Percentiles rank a stretch among this genome's conserved stretches.
phyloP scores from a whole-genome alignment of 2,113 vertebrate species.

The Motacilla alba region DNA sequence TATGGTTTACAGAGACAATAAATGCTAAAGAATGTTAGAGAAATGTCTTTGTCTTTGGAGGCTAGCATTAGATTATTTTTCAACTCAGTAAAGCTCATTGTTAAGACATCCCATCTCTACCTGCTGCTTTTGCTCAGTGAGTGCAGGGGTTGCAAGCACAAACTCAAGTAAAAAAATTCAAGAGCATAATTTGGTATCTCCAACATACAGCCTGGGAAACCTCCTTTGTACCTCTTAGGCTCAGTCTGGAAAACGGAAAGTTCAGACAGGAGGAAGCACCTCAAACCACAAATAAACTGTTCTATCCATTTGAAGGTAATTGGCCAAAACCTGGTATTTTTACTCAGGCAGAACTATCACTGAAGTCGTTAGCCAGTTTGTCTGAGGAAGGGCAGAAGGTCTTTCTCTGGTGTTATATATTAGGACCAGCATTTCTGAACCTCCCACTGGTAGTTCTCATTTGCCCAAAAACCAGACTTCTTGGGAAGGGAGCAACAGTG shows the following conservation, averaged over 20 bases:
- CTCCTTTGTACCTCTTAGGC: neutral
- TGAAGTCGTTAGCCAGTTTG: neutral
- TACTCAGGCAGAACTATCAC: slow-evolving; percentile 1
- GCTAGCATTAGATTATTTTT: neutral
- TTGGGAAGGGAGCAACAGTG: neutral
- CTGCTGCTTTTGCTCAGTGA: neutral
- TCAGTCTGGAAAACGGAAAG: neutral
- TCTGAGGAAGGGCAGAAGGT: neutral
- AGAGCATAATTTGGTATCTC: neutral
- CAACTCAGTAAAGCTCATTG: neutral
- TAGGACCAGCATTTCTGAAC: slow-evolving; percentile 10
- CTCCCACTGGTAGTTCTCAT: neutral
- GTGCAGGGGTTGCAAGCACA: neutral
- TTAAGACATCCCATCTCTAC: neutral
- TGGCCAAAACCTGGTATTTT: slow-evolving; percentile 15
- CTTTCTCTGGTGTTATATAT: neutral
- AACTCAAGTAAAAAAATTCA: neutral
- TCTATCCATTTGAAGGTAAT: slow-evolving; percentile 47
- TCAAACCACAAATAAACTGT: slow-evolving; percentile 39
- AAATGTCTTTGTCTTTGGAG: neutral
- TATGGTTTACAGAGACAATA: neutral
- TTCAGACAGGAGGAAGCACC: slow-evolving; percentile 38
- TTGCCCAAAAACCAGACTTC: neutral
- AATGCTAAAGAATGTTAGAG: neutral
- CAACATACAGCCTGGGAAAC: neutral